Conservation (phyloP, 2,888 invertebrate genomes). For the Sepiola atlantica region DNA sequence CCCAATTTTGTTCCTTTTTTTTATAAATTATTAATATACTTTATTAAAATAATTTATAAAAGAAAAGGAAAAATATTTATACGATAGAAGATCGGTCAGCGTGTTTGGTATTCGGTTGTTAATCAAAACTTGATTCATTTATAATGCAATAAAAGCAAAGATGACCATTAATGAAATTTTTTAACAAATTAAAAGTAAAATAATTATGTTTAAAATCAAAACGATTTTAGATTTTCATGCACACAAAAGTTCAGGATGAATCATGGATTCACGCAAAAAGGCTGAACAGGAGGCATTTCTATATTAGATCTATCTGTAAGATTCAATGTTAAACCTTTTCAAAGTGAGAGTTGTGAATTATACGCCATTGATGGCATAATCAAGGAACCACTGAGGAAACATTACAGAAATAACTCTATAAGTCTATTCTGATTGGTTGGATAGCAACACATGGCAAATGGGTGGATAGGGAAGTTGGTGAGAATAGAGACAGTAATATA, state of each 20-base stretch:
- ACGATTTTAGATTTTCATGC: neutral
- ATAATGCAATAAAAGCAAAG: neutral
- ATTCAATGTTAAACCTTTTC: neutral
- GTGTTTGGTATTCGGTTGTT: too few relatives aligned
- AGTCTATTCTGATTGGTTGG: neutral
- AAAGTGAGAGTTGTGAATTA: neutral
- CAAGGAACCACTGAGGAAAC: constrained; percentile 8
- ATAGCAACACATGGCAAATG: neutral
- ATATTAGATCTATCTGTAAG: neutral
- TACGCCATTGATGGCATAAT: neutral
- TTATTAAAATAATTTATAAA: too few relatives aligned
- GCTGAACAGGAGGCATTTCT: neutral
- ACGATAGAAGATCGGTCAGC: too few relatives aligned
- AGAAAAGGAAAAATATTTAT: too few relatives aligned
- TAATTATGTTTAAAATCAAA: neutral
- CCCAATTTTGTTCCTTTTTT: too few relatives aligned
- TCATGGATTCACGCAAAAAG: neutral
- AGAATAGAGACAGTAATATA: neutral
- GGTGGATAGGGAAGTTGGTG: neutral
- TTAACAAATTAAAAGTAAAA: neutral
- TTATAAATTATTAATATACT: too few relatives aligned
- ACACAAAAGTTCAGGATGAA: neutral
- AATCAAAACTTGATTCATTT: neutral
- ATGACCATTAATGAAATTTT: neutral
- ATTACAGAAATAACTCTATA: neutral